These are phyloP conservation scores for Babyrousa celebensis DNA, from an alignment of 2,797 vertebrate species.

Conservation along the genomic window DNA sequence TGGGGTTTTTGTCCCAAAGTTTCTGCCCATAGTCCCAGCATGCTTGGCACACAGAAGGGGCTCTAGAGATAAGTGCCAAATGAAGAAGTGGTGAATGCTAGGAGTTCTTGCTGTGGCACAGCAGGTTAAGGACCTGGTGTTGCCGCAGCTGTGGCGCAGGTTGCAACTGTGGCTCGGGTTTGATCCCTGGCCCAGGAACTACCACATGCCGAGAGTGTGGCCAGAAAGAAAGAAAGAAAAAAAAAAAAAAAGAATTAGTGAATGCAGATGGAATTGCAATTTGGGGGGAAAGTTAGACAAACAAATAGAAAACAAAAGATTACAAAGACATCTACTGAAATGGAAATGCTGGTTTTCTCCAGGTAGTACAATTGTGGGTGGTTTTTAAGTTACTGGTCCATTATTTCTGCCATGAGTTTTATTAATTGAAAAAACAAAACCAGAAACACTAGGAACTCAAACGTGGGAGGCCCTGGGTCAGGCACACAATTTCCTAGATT, in stretches of 20 bases:
- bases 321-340: background rate
- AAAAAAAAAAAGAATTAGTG: too few relatives aligned
- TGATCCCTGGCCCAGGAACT: too few relatives aligned
- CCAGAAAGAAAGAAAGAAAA: too few relatives aligned
- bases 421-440: background rate
- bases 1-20: background rate
- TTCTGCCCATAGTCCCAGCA: background rate
- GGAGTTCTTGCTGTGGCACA: too few relatives aligned
- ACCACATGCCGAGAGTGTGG: too few relatives aligned
- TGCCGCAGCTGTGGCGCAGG: too few relatives aligned
- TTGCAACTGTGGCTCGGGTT: too few relatives aligned
- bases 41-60: background rate
- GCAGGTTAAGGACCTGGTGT: too few relatives aligned
- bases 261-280: background rate
- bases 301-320: background rate
- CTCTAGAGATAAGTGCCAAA: too few relatives aligned
- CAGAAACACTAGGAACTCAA: background rate
- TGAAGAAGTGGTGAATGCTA: too few relatives aligned
- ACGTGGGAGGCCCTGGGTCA: background rate
- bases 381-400: background rate
- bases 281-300: background rate
- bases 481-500: slow-evolving; percentile 45
- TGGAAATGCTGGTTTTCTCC: background rate
- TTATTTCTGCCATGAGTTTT: background rate
- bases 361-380: too few relatives aligned